Evolutionary conservation across 2,113 vertebrate genomes (phyloP).

Genomic region (Garra rufa): DNA sequence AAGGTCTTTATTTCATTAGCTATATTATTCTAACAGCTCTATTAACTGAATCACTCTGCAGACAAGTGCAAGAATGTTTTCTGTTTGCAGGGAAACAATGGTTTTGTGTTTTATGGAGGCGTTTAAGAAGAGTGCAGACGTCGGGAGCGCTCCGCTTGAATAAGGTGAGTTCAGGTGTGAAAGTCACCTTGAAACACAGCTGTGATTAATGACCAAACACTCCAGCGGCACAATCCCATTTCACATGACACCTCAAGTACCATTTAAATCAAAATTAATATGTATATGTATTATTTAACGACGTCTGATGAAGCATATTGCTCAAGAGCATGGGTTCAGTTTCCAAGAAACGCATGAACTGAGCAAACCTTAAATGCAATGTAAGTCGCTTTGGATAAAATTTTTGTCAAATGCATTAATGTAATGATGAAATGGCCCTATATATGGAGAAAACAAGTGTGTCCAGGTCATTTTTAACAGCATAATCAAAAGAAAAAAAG

Average conservation of each 20-base stretch:
- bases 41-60: neutral
- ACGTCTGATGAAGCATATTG: neutral
- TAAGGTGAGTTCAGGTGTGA: slow-evolving; percentile 7
- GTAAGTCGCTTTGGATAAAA: neutral
- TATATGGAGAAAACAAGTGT: neutral
- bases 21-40: neutral
- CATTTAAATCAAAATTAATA: neutral
- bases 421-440: neutral
- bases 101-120: neutral
- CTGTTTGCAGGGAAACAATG: neutral
- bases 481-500: neutral
- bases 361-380: neutral
- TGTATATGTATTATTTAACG: neutral
- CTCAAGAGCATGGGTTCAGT: neutral
- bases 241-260: neutral
- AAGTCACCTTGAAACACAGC: slow-evolving; percentile 7
- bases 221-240: neutral
- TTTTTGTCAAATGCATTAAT: neutral
- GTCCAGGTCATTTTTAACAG: neutral
- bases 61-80: neutral
- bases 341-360: neutral
- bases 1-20: neutral
- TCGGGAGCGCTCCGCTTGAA: neutral
- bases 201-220: neutral
- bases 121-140: neutral